Evolutionary conservation across 2,888 invertebrate species (phyloP), one percentile per base, ranked within the genome.

Genomic region (Scaptomyza tumidula): DNA sequence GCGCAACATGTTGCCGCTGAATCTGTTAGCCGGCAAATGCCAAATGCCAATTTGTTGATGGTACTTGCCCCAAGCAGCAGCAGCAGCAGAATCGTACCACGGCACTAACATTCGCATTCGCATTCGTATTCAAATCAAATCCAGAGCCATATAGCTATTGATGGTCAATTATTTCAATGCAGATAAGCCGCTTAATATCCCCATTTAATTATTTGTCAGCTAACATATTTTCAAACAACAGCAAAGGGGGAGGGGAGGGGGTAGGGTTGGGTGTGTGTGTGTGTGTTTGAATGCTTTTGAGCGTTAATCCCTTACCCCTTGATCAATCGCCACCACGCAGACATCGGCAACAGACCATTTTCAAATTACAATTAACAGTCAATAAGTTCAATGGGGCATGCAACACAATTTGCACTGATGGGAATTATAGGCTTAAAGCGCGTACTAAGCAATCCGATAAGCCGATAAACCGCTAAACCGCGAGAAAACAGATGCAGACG

Each of bases 341-440:
- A 3, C 14, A 16, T 16, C 41, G 6, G 41, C 16, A 14, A 13
- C 39, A 16, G 1, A 27, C 9, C 31, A 5, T 2, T 24, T 14
- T 14, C 29, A 11, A 57, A 29, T 53, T 70, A 45, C 83, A 75
- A 80, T 80, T 83, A 80, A 71, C 75, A 83, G 68, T 71, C 71
- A 72, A 74, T 67, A 63, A 60, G 72, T 72, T 80, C 63, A 75
- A 57, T 66, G 67, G 66, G 62, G 57, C 58, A 78, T 67, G 63
- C 48, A 50, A 24, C 54, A 67, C 69, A 70, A 67, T 67, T 71
- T 82, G 68, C 65, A 65, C 60, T 67, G 66, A 67, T 66, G 41
- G 74, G 63, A 54, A 58, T 68, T 63, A 68, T 46, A 16, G 48
- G 71, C 71, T 63, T 78, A 56, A 45, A 45, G 55, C 41, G 41